Conservation (phyloP, 1,140 invertebrate species). For the Anoplolepis gracilipes region DNA sequence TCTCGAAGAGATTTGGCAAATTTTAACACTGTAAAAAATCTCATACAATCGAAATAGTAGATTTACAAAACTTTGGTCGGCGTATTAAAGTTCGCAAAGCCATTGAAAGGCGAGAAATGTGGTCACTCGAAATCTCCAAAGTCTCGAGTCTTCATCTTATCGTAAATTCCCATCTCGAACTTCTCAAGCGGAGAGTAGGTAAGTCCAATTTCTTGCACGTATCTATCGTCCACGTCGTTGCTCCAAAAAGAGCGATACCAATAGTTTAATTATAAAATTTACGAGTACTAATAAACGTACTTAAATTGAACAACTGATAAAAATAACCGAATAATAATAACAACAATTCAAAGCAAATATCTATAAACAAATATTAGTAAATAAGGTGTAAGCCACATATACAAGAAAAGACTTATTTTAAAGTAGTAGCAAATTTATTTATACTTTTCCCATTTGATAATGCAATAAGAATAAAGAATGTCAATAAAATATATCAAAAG, state of each 20-base stretch:
- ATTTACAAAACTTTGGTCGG: constrained; percentile 30
- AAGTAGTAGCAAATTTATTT: not conserved
- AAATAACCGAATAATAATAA: not conserved
- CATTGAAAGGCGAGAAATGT: constrained; percentile 41
- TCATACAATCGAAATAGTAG: constrained; percentile 23
- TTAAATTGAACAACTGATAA: not conserved
- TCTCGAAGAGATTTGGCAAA: not conserved
- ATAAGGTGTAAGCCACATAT: not conserved
- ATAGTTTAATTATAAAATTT: constrained; percentile 15
- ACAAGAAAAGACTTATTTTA: not conserved
- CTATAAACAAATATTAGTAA: not conserved
- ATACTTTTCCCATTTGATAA: not conserved
- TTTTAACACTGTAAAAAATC: constrained; percentile 26
- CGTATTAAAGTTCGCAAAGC: constrained; percentile 47
- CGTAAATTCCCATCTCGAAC: constrained; percentile 62
- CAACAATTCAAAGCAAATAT: not conserved
- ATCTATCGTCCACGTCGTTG: not conserved
- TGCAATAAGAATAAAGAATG: not conserved
- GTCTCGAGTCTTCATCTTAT: constrained; percentile 35
- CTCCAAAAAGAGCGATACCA: not conserved
- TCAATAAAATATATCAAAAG: constrained; percentile 22
- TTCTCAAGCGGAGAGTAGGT: constrained; percentile 27
- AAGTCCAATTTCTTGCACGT: constrained; percentile 44
- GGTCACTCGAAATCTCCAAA: constrained; percentile 60
- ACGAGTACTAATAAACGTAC: not conserved